Base-by-base conservation (phyloP, 2,797 vertebrate genomes). In the Microcaecilia unicolor region DNA sequence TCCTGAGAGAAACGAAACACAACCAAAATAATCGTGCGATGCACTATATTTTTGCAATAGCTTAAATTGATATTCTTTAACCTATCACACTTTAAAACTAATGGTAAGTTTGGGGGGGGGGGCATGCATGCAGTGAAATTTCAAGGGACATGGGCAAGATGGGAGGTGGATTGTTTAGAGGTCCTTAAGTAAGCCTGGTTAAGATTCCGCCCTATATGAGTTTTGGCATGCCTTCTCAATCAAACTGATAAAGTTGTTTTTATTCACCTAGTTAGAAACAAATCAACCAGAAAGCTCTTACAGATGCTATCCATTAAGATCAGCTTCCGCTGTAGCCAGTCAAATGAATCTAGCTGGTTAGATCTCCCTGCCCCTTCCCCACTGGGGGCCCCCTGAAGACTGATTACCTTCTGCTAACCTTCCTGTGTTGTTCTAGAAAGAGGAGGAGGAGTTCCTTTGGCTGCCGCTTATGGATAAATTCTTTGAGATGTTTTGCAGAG, bases 241-340 rank as follows among this genome's bases (percentile, higher is more conserved):
- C 43, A 41, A 37, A 12, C 10, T 44, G 22, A 45, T 36, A 15
- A 25, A 37, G 2, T 10, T 54, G 51, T 57, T 44, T 6, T 49
- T 42, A 17, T 12, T 15, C 10, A 4, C 3, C 25, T 39, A 7
- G 6, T 41, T 12, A 25, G 26, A 30, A 19, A 19, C 4, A 9
- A 38, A 43, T 38, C 44, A 48, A 55, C 52, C 63, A 45, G 66
- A 72, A 58, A 74, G 68, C 58, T 66, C 57, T 71, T 75, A 64
- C 74, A 84, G 74, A 77, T 81, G 72, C 69, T 77, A 23, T 65
- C 48, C 40, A 58, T 68, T 76, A 53, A 64, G 59, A 75, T 63
- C 55, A 70, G 41, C 63, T 74, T 76, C 63, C 63, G 70, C 18
- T 64, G 53, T 70, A 66, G 51, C 58, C 54, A 71, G 72, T 68